Conservation (phyloP, 2,113 vertebrate genomes). For the Myodes glareolus region DNA sequence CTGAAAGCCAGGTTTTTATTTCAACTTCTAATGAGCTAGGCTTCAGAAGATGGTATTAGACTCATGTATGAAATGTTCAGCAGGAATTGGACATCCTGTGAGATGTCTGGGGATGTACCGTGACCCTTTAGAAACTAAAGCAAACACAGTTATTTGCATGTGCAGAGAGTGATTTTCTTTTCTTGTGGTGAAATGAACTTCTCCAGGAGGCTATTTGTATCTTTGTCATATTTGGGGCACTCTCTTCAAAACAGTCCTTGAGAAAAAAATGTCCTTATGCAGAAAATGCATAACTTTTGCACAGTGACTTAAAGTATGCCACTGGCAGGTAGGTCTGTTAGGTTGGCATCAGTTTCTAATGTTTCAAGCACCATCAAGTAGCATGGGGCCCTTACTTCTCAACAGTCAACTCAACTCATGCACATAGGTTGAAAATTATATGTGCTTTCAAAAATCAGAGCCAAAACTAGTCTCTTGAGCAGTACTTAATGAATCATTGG, state of each 20-base stretch:
- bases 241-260: slow-evolving; percentile 15
- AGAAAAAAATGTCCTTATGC: background rate
- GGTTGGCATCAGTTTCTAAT: background rate
- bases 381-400: background rate
- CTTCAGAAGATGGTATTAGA: background rate
- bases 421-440: slow-evolving; percentile 49
- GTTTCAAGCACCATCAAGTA: background rate
- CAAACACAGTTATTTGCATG: background rate
- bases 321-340: background rate
- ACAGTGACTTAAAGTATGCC: background rate
- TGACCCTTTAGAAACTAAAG: background rate
- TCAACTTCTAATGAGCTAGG: background rate
- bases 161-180: background rate
- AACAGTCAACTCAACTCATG: background rate
- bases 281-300: slow-evolving; percentile 28
- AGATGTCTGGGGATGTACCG: background rate
- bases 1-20: background rate
- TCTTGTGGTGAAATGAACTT: background rate
- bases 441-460: slow-evolving; percentile 39
- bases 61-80: background rate
- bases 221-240: background rate
- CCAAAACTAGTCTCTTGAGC: slow-evolving; percentile 28
- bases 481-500: slow-evolving; percentile 56
- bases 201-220: background rate
- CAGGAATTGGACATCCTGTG: background rate